Conservation (phyloP, 2,888 invertebrate genomes). For the Smittia sp. region DNA sequence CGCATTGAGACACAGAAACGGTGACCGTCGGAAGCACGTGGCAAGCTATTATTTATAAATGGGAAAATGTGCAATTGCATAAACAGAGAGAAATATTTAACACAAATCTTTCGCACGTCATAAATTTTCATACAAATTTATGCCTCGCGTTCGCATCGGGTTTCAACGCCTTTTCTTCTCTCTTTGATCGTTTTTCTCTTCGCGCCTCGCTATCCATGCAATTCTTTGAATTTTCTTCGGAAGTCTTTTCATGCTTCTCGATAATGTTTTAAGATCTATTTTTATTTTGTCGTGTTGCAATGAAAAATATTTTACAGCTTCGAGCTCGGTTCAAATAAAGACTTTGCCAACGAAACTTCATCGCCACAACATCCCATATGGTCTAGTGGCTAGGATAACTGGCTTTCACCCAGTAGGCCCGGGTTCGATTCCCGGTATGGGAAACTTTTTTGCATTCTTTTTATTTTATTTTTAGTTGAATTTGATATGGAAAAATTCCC, state of each 20-base stretch:
- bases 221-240: constrained; percentile 9
- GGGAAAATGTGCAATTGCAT: constrained; percentile 3
- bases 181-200: constrained; percentile 8
- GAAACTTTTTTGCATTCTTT: constrained; percentile 52
- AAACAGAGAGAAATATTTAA: not conserved
- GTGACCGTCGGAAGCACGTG: constrained; percentile 10
- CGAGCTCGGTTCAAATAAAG: not conserved
- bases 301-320: not conserved
- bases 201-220: not conserved
- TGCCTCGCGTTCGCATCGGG: not conserved
- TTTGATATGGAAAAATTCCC: too few species aligned
- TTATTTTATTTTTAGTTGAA: not conserved
- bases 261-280: not conserved
- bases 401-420: constrained; percentile 61
- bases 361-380: constrained; percentile 49
- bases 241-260: not conserved
- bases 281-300: not conserved
- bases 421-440: constrained; percentile 91
- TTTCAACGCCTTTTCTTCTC: not conserved
- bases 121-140: too few species aligned
- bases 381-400: constrained; percentile 56
- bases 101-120: constrained; percentile 23
- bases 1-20: not conserved
- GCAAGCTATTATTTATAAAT: not conserved
- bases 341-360: not conserved